Conservation (phyloP, 2,113 vertebrate species). For the Brachyistius frenatus region DNA sequence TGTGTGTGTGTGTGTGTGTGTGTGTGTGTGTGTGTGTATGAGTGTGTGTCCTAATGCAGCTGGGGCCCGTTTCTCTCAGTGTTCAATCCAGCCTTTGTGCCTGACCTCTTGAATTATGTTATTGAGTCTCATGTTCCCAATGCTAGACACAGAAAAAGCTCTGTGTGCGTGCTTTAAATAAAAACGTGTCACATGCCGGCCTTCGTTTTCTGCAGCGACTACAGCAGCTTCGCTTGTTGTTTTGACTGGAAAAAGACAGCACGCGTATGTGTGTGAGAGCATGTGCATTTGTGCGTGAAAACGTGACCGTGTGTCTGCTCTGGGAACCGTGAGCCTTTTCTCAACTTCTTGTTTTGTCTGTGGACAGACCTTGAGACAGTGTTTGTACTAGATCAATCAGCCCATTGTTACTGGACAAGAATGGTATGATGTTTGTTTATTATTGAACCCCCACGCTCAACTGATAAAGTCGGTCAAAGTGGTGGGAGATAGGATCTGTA, state of each 20-base stretch:
- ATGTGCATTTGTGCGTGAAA: conserved; percentile 50
- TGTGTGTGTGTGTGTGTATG: conserved; percentile 5
- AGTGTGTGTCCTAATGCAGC: conserved; percentile 41
- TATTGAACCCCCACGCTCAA: conserved; percentile 9
- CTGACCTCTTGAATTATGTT: conserved; percentile 53
- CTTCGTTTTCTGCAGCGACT: conserved; percentile 39
- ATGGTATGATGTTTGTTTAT: conserved; percentile 55
- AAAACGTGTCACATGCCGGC: conserved; percentile 54
- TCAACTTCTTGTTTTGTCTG: conserved; percentile 75
- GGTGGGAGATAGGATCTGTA: not conserved
- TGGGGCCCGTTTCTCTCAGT: conserved; percentile 40
- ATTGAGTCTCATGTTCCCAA: conserved; percentile 60
- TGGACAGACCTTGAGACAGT: conserved; percentile 47
- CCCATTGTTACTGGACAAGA: conserved; percentile 64
- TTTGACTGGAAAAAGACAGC: conserved; percentile 57
- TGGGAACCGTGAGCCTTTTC: conserved; percentile 53
- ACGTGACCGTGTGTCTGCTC: conserved; percentile 26
- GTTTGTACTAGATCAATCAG: conserved; percentile 58
- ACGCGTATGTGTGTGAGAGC: conserved; percentile 6
- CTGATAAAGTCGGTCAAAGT: conserved; percentile 21
- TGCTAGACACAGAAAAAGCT: conserved; percentile 36
- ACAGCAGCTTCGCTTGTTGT: conserved; percentile 61
- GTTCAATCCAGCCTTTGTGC: conserved; percentile 67
- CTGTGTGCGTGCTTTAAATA: conserved; percentile 11
- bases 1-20: conserved; percentile 14